Percentiles rank a stretch among this genome's conserved stretches.
phyloP scores from a whole-genome alignment of 2,113 vertebrate species.

The Emberiza fucata region DNA sequence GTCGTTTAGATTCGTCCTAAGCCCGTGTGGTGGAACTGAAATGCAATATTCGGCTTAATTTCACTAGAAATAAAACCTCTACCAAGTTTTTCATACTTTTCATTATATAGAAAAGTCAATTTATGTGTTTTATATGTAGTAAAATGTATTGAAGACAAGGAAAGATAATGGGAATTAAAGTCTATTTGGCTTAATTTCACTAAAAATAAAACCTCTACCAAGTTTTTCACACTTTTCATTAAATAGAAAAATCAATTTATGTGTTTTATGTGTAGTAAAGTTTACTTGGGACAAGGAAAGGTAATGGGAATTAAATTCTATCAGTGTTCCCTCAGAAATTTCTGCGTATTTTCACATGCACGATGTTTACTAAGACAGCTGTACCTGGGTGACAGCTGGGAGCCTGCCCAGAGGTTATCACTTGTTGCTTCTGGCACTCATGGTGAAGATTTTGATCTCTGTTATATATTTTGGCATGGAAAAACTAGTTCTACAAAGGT shows the following conservation, averaged over 20 bases:
- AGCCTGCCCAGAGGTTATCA: background rate
- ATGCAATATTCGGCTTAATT: background rate
- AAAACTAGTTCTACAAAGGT: conserved; percentile 46
- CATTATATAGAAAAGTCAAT: background rate
- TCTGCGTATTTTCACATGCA: fast-evolving
- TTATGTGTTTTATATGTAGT: too few relatives aligned
- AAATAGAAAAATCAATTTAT: background rate
- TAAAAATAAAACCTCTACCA: background rate
- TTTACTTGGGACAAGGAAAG: background rate
- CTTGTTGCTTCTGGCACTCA: background rate
- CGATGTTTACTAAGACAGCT: fast-evolving
- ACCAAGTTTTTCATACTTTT: background rate
- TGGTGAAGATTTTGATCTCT: conserved; percentile 18
- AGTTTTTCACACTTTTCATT: background rate
- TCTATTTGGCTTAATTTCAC: background rate
- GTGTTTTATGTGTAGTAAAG: background rate
- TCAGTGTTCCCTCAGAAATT: background rate
- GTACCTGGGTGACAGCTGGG: background rate
- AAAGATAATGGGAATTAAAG: background rate
- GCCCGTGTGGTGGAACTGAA: fast-evolving
- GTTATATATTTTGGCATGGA: background rate
- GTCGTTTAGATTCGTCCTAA: background rate
- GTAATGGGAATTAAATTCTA: background rate
- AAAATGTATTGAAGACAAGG: background rate
- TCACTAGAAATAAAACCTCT: background rate